Evolutionary conservation across 2,113 vertebrate genomes (phyloP).

Genomic region (Carassius carassius): DNA sequence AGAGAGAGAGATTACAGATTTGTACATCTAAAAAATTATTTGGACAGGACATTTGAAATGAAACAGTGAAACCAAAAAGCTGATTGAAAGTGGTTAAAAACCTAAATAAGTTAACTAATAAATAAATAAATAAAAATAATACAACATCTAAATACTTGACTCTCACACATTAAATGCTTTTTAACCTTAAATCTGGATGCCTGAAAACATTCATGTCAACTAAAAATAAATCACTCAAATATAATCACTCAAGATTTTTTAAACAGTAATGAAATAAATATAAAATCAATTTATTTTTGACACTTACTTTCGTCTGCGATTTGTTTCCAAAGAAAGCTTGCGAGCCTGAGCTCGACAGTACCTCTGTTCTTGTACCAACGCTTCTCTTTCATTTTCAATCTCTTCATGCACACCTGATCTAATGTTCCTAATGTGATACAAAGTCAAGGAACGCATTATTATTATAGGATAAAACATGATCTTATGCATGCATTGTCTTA

Average conservation of each 20-base stretch:
- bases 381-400: conserved; percentile 76
- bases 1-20: neutral
- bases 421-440: conserved; percentile 64
- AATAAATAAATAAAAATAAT: neutral
- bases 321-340: conserved; percentile 84
- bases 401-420: conserved; percentile 68
- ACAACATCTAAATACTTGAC: neutral
- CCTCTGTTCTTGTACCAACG: conserved; percentile 84
- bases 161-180: neutral
- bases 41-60: neutral
- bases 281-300: conserved; percentile 41
- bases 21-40: neutral
- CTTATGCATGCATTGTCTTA: neutral
- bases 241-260: neutral
- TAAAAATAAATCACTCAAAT: neutral
- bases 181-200: neutral
- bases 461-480: neutral
- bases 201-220: neutral
- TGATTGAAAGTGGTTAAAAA: neutral
- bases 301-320: conserved; percentile 83
- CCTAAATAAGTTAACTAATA: neutral
- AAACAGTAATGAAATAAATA: neutral
- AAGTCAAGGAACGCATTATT: conserved; percentile 72
- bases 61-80: neutral
- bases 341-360: conserved; percentile 74